Percentiles rank a stretch among this genome's conserved stretches.
Conservation (phyloP, 2,113 vertebrate species). For the Oryzias woworae region DNA sequence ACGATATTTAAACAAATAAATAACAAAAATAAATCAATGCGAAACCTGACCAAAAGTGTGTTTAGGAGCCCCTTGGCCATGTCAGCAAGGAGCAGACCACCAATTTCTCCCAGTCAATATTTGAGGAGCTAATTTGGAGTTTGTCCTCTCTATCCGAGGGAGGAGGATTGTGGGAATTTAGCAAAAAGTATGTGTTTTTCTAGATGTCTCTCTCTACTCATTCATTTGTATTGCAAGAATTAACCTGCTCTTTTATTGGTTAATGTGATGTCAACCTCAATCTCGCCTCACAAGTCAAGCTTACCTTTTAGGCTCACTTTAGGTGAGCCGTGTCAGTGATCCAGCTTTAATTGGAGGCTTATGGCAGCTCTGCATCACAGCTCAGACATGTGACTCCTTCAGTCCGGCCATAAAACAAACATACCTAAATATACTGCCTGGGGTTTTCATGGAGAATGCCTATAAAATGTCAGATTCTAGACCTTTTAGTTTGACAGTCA, state of each 20-base stretch:
- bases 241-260: conserved; percentile 59
- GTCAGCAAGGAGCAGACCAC: conserved; percentile 70
- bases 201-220: conserved; percentile 12
- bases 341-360: conserved; percentile 56
- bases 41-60: conserved; percentile 69
- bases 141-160: conserved; percentile 58
- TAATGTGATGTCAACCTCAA: conserved; percentile 15
- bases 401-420: conserved; percentile 43
- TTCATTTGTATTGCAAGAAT: background rate
- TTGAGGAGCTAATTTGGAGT: conserved; percentile 80
- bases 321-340: conserved; percentile 39
- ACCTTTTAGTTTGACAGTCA: too few species aligned
- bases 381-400: conserved; percentile 45
- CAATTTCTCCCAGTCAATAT: conserved; percentile 78
- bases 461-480: background rate
- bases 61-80: conserved; percentile 70
- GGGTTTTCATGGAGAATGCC: background rate
- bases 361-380: conserved; percentile 45
- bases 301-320: conserved; percentile 1
- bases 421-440: background rate
- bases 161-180: conserved; percentile 27
- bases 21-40: conserved; percentile 80
- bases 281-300: conserved; percentile 10
- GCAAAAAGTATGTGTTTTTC: conserved; percentile 58
- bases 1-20: conserved; percentile 80